Percentiles rank a stretch among this genome's conserved stretches.
Evolutionary conservation across 2,797 vertebrate genomes (phyloP).

Genomic region (Neopelma chrysocephalum): DNA sequence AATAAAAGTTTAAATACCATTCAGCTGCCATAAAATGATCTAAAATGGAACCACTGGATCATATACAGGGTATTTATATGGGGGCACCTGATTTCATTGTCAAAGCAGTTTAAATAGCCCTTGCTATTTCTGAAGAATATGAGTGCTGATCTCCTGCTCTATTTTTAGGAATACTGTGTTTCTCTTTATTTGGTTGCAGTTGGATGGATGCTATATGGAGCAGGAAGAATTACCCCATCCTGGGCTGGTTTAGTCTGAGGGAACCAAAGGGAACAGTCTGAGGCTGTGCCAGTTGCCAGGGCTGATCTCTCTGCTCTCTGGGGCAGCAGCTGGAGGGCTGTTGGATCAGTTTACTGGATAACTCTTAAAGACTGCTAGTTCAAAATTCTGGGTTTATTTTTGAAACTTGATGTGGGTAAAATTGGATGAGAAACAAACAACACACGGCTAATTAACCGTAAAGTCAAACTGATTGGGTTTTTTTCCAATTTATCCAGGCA

Average conservation of each 20-base stretch:
- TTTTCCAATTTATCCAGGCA: background rate
- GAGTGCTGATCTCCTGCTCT: background rate
- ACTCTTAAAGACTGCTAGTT: background rate
- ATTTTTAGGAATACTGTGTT: background rate
- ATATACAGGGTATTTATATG: background rate
- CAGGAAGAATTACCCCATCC: background rate
- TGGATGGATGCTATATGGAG: background rate
- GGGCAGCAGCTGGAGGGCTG: background rate
- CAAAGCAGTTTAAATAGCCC: constrained; percentile 8
- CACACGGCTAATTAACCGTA: background rate
- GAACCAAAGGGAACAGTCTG: background rate
- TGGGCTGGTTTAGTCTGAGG: background rate
- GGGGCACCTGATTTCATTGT: background rate
- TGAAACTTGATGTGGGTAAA: background rate
- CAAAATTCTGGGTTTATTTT: background rate
- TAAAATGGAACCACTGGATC: background rate
- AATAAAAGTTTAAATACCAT: background rate
- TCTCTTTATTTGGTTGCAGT: background rate
- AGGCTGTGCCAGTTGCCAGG: background rate
- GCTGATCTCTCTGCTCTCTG: background rate
- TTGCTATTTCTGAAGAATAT: constrained; percentile 5
- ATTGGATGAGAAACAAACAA: background rate
- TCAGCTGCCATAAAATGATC: background rate
- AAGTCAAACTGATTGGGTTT: background rate
- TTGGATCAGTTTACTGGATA: background rate